Base-by-base conservation (phyloP, 2,888 invertebrate genomes). In the Caenorhabditis sinica region DNA sequence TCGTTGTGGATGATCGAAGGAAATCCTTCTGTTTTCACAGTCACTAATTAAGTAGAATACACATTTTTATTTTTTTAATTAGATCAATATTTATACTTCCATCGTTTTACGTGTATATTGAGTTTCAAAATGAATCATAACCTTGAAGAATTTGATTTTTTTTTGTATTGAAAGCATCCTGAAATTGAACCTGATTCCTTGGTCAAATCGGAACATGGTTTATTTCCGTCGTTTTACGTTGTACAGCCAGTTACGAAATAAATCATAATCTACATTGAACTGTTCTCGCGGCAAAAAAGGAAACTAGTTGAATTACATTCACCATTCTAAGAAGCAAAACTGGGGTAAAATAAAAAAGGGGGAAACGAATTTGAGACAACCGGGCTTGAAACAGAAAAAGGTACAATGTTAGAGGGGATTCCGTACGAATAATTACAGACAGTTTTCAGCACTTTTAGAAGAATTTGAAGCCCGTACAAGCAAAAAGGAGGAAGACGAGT, bases 1-100 rank as follows among this genome's bases (percentile, higher is more conserved):
- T 90, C 30, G 79, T 91, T 4, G 85, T 91, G 4, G 90, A 91
- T 49, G 85, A 83, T 20, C 73, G 85, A 13, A 58, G 89, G 43
- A 88, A 89, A 68, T 82, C 88, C 6, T 89, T 89, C 49, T 91
- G 91, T 75, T 77, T 85, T 30, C 58, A 60, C 58, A 36, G 66
- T 17, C 72, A 77, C 51, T 82, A 45, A 56, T 17, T 56, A 58
- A n/a, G 11, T 0, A 45, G n/a, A 61, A 72, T n/a, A n/a, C n/a
- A n/a, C n/a, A n/a, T 45, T 56, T 23, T 40, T 15, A 30, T 17
- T 53, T 43, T 58, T 11, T 56, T 45, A 49, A 51, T 36, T 53
- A 75, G 63, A 51, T 30, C 20, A 23, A 0, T 66, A 33, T 33
- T 4, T 33, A 51, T 33, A 20, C 49, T 20, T 49, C 49, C 20